These are phyloP conservation scores for Orgyia antiqua DNA, from an alignment of 2,888 invertebrate genomes.

Conservation along the genomic window DNA sequence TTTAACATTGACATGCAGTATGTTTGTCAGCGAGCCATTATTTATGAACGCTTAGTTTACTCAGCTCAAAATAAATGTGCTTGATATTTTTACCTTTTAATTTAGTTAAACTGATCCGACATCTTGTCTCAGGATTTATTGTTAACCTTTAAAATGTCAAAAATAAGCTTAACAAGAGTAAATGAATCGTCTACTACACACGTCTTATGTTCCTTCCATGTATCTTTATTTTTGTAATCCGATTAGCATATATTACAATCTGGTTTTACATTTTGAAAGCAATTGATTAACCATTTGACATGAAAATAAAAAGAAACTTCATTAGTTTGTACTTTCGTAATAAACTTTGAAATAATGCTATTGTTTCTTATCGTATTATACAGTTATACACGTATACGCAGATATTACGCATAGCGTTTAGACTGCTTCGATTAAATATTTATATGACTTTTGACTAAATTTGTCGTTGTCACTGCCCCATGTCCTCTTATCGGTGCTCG, in stretches of 20 bases:
- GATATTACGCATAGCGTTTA: too few relatives aligned
- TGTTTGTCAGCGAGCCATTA: too few relatives aligned
- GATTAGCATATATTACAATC: slow-evolving; percentile 20
- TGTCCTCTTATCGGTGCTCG: too few relatives aligned
- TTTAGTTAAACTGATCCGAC: slow-evolving; percentile 3
- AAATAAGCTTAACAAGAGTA: slow-evolving; percentile 17
- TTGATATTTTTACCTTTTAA: slow-evolving; percentile 3
- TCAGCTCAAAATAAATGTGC: not conserved
- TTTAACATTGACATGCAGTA: too few relatives aligned
- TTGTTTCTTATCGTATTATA: too few relatives aligned
- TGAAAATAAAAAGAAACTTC: slow-evolving; percentile 10
- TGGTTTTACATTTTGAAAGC: slow-evolving; percentile 17
- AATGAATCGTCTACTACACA: slow-evolving; percentile 22
- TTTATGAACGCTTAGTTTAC: slow-evolving; percentile 1
- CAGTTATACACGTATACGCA: too few relatives aligned
- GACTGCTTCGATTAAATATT: too few relatives aligned
- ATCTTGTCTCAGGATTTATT: slow-evolving; percentile 15
- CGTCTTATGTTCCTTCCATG: slow-evolving; percentile 7
- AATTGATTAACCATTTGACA: slow-evolving; percentile 10
- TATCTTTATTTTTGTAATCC: slow-evolving; percentile 18
- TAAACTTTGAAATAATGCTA: too few relatives aligned
- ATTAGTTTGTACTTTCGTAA: slow-evolving; percentile 10
- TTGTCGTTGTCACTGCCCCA: too few relatives aligned
- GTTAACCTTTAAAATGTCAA: slow-evolving; percentile 14
- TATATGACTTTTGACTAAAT: too few relatives aligned